Percentiles rank a stretch among this genome's conserved stretches.
These are phyloP conservation scores for Pantherophis alleghaniensis DNA, from an alignment of 2,797 vertebrate species.

Conservation along the genomic window DNA sequence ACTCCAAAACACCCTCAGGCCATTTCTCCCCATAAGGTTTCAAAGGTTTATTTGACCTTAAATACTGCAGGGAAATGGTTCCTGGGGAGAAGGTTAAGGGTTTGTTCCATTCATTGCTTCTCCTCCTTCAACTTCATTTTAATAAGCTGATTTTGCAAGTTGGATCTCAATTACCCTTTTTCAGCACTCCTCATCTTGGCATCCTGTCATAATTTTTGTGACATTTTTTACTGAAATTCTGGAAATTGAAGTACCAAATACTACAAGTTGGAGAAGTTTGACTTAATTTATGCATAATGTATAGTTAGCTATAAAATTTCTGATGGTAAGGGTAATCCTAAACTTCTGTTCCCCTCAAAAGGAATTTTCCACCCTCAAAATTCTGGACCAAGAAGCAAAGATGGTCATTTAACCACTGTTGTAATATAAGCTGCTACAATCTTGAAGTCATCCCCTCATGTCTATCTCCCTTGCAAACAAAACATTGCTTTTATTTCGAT, in stretches of 20 bases:
- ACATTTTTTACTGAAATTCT: neutral
- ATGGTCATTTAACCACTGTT: neutral
- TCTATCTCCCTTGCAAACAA: neutral
- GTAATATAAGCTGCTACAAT: neutral
- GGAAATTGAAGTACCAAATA: neutral
- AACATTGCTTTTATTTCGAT: neutral
- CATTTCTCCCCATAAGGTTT: neutral
- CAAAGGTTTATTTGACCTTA: neutral
- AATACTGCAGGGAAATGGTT: neutral
- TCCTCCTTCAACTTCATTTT: neutral
- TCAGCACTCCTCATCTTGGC: neutral
- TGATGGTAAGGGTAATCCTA: neutral
- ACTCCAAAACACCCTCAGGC: neutral
- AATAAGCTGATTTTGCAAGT: neutral
- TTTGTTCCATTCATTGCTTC: neutral
- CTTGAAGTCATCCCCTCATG: neutral
- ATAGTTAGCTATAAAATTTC: neutral
- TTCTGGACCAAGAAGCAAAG: neutral
- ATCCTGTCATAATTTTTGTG: neutral
- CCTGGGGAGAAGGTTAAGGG: neutral
- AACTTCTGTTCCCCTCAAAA: neutral
- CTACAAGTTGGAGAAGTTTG: neutral
- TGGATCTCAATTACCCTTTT: neutral
- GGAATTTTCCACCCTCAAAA: neutral
- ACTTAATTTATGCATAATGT: neutral